Base-by-base conservation (phyloP, 2,888 invertebrate genomes). In the Rhogogaster chlorosoma region DNA sequence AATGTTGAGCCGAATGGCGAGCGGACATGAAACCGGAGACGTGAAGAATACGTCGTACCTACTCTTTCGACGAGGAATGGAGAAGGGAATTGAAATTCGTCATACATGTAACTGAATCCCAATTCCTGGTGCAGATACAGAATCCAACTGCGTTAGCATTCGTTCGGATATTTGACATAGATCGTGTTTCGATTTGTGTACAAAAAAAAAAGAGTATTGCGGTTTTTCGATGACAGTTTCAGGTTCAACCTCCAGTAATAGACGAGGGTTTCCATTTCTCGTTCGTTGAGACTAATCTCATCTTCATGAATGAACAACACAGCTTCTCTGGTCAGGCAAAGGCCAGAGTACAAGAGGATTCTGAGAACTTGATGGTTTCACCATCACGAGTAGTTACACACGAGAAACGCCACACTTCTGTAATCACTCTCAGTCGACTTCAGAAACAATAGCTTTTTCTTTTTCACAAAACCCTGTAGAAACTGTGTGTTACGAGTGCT, bases 111-210 rank as follows among this genome's bases (percentile, higher is more conserved):
- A 80, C 38, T 38, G 61, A 80, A 57, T 61, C 32, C 36, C 22
- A 61, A 22, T n/a, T 38, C 9, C 36, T 38, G 78, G 61, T 80
- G 38, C 29, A 61, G 38, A 38, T n/a, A 80, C 61, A 61, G 61
- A 80, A 61, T 80, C 57, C 22, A n/a, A 80, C 61, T 61, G 61
- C 32, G 36, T 80, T 57, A 80, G 22, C 42, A 77, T 49, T 49
- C 45, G n/a, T 26, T 77, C 61, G 26, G 61, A 61, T 77, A 32
- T 49, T 49, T 29, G 75, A 75, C 49, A 77, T 53, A 77, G 26
- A 29, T 29, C 22, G 18, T 26, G 12, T 38, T 7, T 80, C 80
- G 61, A 61, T 22, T 80, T 38, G 61, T 12, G 4, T 57, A 1
- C 1, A 22, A 26, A 61, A 5, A 15, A 77, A 45, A 53, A 32